phyloP scores from a whole-genome alignment of 2,888 invertebrate species.

The Drosophila borealis region DNA sequence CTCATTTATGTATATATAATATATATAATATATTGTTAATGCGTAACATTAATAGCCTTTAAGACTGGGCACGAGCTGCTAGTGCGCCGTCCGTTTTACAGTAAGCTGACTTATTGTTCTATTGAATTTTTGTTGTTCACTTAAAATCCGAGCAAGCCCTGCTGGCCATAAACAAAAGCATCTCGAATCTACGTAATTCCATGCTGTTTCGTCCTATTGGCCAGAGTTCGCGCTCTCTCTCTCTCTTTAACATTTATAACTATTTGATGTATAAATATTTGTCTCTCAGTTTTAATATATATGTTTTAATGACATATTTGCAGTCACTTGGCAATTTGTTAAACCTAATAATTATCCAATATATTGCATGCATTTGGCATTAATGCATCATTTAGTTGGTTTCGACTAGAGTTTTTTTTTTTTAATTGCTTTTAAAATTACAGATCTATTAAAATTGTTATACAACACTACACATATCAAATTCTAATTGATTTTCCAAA shows the following conservation, averaged over 20 bases:
- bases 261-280: slow-evolving; percentile 66
- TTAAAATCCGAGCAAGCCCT: slow-evolving; percentile 43
- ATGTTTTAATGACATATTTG: slow-evolving; percentile 58
- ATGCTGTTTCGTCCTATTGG: background rate
- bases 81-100: slow-evolving; percentile 56
- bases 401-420: slow-evolving; percentile 22
- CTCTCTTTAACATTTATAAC: slow-evolving; percentile 56
- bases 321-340: slow-evolving; percentile 77
- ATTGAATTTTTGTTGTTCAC: slow-evolving; percentile 39
- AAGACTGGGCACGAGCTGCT: slow-evolving; percentile 62
- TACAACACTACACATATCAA: slow-evolving; percentile 65
- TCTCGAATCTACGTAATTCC: background rate
- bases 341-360: slow-evolving; percentile 49
- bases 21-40: slow-evolving; percentile 48
- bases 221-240: slow-evolving; percentile 7
- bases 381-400: slow-evolving; percentile 40
- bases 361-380: slow-evolving; percentile 36
- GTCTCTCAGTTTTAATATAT: slow-evolving; percentile 55
- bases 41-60: slow-evolving; percentile 72
- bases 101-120: slow-evolving; percentile 76
- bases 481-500: slow-evolving; percentile 54
- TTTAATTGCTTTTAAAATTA: slow-evolving; percentile 53
- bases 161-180: slow-evolving; percentile 18
- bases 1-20: slow-evolving; percentile 59
- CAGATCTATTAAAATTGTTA: slow-evolving; percentile 65